phyloP scores from a whole-genome alignment of 2,888 invertebrate species.

The Pristionchus mayeri region DNA sequence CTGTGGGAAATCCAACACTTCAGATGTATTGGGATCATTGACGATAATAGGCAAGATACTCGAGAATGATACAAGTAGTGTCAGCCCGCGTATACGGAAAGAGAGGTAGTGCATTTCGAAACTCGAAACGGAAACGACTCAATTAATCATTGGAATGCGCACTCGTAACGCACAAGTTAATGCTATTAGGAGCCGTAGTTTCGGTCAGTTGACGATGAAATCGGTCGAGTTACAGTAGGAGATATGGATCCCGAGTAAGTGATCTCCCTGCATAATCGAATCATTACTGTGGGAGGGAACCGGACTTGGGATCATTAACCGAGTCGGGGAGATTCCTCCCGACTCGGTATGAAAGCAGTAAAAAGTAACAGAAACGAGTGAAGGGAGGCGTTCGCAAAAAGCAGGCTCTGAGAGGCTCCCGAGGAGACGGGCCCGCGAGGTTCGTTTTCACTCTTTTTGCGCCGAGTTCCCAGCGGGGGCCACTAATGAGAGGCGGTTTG shows the following conservation, averaged over 20 bases:
- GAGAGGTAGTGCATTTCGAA: too few species aligned
- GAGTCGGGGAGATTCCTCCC: neutral
- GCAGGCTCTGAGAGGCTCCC: neutral
- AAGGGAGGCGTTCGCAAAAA: neutral
- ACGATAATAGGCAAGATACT: neutral
- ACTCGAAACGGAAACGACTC: neutral
- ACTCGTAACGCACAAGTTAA: neutral
- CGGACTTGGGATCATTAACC: constrained; percentile 6
- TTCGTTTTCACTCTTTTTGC: neutral
- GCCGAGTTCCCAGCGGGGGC: neutral
- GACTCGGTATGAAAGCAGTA: neutral
- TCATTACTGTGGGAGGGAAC: neutral
- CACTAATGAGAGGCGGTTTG: constrained; percentile 26
- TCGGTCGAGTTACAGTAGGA: neutral
- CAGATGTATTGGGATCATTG: neutral
- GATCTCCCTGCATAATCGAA: constrained; percentile 21
- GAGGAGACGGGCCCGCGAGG: neutral
- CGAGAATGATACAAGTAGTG: neutral
- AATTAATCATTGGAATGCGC: neutral
- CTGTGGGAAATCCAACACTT: too few species aligned
- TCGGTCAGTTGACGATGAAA: neutral
- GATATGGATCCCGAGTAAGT: neutral
- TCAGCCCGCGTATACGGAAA: too few species aligned
- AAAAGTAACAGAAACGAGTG: constrained; percentile 1
- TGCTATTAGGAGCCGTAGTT: neutral